phyloP scores from a whole-genome alignment of 2,797 vertebrate species.

The Catostomus latipinnis region DNA sequence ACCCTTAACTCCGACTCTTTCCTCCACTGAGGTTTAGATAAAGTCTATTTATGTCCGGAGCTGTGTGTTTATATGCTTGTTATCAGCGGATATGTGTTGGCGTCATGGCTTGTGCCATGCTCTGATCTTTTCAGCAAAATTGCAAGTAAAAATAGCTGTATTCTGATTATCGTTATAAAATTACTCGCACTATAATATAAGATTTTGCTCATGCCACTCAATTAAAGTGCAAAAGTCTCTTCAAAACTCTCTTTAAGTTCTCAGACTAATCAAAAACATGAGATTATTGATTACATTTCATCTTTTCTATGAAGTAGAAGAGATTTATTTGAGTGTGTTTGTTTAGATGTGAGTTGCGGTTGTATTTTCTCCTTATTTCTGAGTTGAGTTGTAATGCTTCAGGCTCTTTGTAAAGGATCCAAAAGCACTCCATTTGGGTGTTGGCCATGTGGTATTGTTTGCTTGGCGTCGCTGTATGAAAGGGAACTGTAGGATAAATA shows the following conservation, averaged over 20 bases:
- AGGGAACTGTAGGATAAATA: conserved; percentile 54
- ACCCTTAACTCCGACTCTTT: neutral
- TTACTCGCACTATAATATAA: neutral
- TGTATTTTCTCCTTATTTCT: conserved; percentile 2
- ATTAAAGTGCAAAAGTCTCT: neutral
- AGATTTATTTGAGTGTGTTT: conserved; percentile 1
- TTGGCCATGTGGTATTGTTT: conserved; percentile 43
- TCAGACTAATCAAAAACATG: conserved; percentile 1
- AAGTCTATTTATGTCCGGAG: conserved; percentile 5
- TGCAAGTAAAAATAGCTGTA: neutral
- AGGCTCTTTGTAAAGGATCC: conserved; percentile 18
- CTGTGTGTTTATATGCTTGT: conserved; percentile 47
- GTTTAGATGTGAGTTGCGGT: conserved; percentile 24
- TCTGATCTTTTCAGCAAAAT: neutral
- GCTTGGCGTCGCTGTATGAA: conserved; percentile 49
- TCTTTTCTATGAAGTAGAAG: conserved; percentile 1
- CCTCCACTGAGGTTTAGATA: neutral
- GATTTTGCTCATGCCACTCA: neutral
- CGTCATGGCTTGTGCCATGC: neutral
- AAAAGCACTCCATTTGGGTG: conserved; percentile 38
- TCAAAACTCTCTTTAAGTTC: neutral
- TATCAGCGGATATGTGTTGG: conserved; percentile 64
- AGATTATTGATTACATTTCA: neutral
- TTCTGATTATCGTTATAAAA: neutral
- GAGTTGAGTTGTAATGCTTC: conserved; percentile 10